Evolutionary conservation across 2,113 vertebrate genomes (phyloP), one percentile per base, ranked within the genome.

Genomic region (Ahaetulla prasina): DNA sequence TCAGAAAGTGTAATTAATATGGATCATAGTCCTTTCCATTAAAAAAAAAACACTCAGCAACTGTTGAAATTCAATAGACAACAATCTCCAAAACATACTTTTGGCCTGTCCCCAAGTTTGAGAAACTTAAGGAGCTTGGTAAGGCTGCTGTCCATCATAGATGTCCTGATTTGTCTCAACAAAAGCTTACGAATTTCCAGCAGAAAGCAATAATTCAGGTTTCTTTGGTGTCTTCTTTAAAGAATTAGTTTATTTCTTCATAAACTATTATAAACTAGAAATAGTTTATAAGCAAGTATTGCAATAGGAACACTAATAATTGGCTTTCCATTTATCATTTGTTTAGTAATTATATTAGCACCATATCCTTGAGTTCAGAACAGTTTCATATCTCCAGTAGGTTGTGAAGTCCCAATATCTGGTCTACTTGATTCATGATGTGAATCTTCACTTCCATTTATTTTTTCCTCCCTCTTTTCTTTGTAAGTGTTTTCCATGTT

Each of bases 291-390:
- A 94, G 91, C 22, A 55, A 55, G 11, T 30, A n/a, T 11, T 85
- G 47, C 0, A 8, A 47, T 93, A 52, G 87, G 91, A 87, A 47
- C 1, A 0, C 47, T 86, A 0, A 96, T 98, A 97, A 96, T 95
- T 90, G 22, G 45, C 7, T 5, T 45, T 49, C 27, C 1, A 14
- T 63, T 91, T 92, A 35, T 0, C 7, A 85, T 50, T 85, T 92
- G 60, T 35, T 88, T 68, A 93, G 88, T 35, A 96, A 95, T 23
- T 93, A 86, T 0, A 22, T 87, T 35, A 8, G 57, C 12, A 89
- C n/a, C 0, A 35, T 92, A 52, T 47, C 25, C 49, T 93, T 92
- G 89, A 92, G 25, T 54, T 95, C 93, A 14, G 63, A 88, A n/a
- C 50, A 91, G 93, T 92, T 87, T 95, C 94, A 89, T 89, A 22